Evolutionary conservation across 2,113 vertebrate species (phyloP).

Genomic region (Sceloporus undulatus): DNA sequence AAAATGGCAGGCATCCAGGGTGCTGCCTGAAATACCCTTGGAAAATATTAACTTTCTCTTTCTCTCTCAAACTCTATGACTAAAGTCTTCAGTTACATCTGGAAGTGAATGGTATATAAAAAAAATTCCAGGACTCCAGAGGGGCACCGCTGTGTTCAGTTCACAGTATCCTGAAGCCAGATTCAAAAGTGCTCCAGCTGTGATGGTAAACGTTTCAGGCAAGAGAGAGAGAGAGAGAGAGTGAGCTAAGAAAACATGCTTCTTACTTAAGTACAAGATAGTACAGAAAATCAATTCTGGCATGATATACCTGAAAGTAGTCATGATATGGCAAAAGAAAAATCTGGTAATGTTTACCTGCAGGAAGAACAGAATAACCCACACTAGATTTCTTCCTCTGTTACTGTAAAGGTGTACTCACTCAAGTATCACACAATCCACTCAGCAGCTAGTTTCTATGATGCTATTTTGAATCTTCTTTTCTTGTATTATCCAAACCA

Average conservation of each 20-base stretch:
- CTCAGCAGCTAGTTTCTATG: neutral
- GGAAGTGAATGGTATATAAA: neutral
- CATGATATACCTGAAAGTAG: neutral
- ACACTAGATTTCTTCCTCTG: neutral
- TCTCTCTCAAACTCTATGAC: neutral
- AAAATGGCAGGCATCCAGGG: neutral
- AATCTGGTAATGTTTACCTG: neutral
- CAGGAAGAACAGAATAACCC: neutral
- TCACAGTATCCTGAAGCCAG: neutral
- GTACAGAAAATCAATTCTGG: neutral
- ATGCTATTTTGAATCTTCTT: neutral
- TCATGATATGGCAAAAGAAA: neutral
- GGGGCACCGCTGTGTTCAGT: neutral
- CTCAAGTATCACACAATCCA: neutral
- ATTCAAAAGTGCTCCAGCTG: neutral
- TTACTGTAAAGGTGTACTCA: neutral
- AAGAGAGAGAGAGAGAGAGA: too few relatives aligned
- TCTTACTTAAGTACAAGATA: neutral
- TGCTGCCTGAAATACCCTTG: neutral
- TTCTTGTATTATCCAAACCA: neutral
- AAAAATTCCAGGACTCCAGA: neutral
- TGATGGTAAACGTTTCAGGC: neutral
- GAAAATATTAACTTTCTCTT: slow-evolving; percentile 7
- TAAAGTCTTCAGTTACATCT: neutral
- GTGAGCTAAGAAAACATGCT: too few relatives aligned